Base-by-base conservation (phyloP, 2,888 invertebrate species). In the Rhagonycha lutea region DNA sequence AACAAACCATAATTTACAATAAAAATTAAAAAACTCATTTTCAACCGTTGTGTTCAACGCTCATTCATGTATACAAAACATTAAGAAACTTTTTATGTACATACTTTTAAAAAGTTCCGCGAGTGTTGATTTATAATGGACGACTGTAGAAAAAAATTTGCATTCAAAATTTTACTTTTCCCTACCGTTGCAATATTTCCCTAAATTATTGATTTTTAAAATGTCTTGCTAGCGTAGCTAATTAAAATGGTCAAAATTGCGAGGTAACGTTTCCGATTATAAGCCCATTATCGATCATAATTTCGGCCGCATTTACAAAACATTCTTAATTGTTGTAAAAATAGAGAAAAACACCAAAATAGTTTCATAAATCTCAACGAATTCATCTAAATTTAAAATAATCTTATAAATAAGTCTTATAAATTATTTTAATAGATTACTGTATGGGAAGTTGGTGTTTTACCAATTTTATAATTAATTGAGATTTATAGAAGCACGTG, bases 401-500 rank as follows among this genome's bases (percentile, higher is more conserved):
- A 24, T 65, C 26, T 65, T 65, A 14, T 24, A 65, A 65, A 65
- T 65, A 14, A 65, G n/a, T 65, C n/a, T 65, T 65, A n/a, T 26
- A 23, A 65, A 24, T 26, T 24, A 24, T 65, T 65, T 65, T 65
- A 65, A 65, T 65, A 65, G 23, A 65, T 65, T 65, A 65, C 63
- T 24, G 63, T 65, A 26, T 47, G 47, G 23, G 63, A 65, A 65
- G 26, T 65, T 24, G 26, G 63, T 65, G 63, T 65, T 65, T 24
- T 24, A 65, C 63, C 63, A 65, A 24, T 65, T 65, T 24, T 65
- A 65, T 65, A 65, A 65, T 65, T 65, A 65, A 65, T 65, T 65
- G 26, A 65, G 63, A 65, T 65, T 65, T 65, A 65, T 65, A 14
- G 63, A n/a, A 65, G 63, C 63, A 65, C 63, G 63, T 65, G 63